These are phyloP conservation scores for Salvator merianae DNA, from an alignment of 2,113 vertebrate genomes.

Conservation along the genomic window DNA sequence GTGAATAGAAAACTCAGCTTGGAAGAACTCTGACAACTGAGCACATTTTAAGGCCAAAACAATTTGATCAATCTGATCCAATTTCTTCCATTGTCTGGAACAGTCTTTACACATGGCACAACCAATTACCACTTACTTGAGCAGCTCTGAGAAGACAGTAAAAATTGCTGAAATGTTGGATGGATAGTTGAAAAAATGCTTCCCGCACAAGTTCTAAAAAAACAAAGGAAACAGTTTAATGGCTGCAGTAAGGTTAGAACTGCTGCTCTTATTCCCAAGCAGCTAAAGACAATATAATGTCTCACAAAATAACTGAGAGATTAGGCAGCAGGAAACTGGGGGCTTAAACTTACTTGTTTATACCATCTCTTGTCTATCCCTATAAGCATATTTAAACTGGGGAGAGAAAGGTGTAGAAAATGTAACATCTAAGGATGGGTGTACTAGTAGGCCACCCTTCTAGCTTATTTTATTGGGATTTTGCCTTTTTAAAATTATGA, in stretches of 20 bases:
- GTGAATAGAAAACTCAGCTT: no score
- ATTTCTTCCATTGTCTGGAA: neutral
- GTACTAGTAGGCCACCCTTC: no score
- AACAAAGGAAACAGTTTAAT: neutral
- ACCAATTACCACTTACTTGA: slow-evolving; percentile 41
- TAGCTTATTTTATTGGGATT: no score
- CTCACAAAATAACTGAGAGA: neutral
- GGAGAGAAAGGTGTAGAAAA: no score
- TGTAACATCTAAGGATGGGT: no score
- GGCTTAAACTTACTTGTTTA: neutral
- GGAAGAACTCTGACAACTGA: neutral
- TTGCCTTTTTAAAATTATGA: no score
- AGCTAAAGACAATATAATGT: neutral
- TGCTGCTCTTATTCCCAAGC: neutral
- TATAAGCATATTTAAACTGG: no score
- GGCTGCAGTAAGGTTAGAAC: neutral
- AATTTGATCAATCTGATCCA: neutral
- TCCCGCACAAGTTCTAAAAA: slow-evolving; percentile 46
- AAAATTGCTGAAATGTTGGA: slow-evolving; percentile 49
- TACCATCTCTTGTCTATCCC: neutral
- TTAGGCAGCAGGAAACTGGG: neutral
- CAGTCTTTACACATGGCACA: neutral
- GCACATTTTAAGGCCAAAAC: neutral
- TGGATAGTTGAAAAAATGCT: slow-evolving; percentile 30
- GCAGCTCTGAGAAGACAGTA: slow-evolving; percentile 42